Percentiles rank a stretch among this genome's conserved stretches.
Evolutionary conservation across 2,113 vertebrate genomes (phyloP).

Genomic region (Upupa epops): DNA sequence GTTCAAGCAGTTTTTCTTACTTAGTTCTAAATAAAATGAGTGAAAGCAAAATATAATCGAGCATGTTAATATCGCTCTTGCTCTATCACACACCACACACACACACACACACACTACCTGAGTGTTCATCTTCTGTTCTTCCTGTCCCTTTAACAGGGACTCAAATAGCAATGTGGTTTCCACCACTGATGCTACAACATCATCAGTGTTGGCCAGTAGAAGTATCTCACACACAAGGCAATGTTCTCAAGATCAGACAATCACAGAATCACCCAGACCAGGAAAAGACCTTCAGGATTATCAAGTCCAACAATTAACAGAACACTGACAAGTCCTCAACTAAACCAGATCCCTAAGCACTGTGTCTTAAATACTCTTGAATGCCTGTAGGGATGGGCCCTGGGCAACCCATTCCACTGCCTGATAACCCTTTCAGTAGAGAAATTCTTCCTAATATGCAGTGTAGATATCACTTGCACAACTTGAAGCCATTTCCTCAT

Average conservation of each 20-base stretch:
- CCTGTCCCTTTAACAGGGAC: background rate
- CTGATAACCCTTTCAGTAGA: too few species aligned
- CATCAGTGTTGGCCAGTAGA: background rate
- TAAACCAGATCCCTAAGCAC: too few species aligned
- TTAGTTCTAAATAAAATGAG: background rate
- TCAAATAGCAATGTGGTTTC: background rate
- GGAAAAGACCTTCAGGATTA: too few species aligned
- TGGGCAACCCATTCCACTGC: too few species aligned
- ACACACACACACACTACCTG: background rate
- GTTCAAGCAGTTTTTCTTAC: background rate
- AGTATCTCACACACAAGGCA: background rate
- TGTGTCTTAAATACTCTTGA: too few species aligned
- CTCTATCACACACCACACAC: background rate
- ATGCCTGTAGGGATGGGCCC: too few species aligned
- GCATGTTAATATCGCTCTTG: background rate
- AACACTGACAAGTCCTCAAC: too few species aligned
- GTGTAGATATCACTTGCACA: too few species aligned
- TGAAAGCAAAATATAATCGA: background rate
- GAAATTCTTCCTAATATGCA: too few species aligned
- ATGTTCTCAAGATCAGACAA: background rate
- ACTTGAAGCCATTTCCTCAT: background rate
- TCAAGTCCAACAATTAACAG: too few species aligned
- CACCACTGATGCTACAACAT: background rate
- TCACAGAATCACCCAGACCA: background rate
- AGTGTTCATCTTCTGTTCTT: background rate